Evolutionary conservation across 2,888 invertebrate species (phyloP).

Genomic region (Rhopalosiphum nymphaeae): DNA sequence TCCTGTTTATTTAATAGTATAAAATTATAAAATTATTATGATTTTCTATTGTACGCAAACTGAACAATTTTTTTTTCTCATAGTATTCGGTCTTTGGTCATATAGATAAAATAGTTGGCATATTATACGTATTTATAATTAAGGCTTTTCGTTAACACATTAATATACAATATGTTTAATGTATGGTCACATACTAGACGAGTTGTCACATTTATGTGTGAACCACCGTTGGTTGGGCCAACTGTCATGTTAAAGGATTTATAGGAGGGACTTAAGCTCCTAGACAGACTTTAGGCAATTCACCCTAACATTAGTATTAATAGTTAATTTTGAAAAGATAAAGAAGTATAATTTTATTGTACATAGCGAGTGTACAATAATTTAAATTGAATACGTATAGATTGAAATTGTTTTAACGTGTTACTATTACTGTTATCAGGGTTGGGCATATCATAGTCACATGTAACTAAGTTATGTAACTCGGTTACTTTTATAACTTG

Average conservation of each 20-base stretch:
- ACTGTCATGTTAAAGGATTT: constrained; percentile 30
- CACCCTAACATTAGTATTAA: background rate
- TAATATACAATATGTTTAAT: constrained; percentile 22
- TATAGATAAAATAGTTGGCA: no score
- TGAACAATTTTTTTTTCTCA: background rate
- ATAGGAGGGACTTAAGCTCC: background rate
- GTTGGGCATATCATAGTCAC: no score
- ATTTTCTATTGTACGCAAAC: background rate
- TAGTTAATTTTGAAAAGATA: constrained; percentile 14
- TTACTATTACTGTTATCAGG: no score
- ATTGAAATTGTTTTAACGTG: background rate
- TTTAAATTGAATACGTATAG: background rate
- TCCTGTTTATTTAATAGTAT: no score
- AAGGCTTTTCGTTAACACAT: background rate
- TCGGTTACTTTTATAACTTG: no score
- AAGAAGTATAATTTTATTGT: background rate
- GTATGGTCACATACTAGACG: background rate
- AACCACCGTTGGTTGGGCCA: background rate
- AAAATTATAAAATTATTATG: no score
- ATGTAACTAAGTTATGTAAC: no score
- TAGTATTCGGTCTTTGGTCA: no score
- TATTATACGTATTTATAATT: no score
- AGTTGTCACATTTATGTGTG: background rate
- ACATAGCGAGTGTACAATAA: background rate
- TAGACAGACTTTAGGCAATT: constrained; percentile 18